Evolutionary conservation across 53 echinoderm and acorn worm species (phyloP), one percentile per base, ranked within the genome.

Genomic region (Holothuria scabra): DNA sequence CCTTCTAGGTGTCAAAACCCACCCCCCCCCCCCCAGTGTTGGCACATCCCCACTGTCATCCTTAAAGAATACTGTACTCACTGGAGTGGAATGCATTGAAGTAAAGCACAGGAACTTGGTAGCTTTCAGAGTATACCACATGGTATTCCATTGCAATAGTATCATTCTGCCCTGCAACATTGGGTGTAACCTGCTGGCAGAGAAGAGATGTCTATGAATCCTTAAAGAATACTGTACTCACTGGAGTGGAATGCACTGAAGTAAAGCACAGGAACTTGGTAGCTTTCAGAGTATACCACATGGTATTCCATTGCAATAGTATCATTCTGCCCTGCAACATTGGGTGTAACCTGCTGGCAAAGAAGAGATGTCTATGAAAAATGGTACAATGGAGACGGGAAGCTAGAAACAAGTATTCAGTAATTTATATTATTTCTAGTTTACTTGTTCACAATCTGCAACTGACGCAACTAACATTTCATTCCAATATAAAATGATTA

Each of bases 11-110:
- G 35, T 35, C 6, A 6, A 6, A 35, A 35, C 6, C 35, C 35
- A 4, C 35, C 35, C 35, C 35, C 35, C 35, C 35, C 41, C 41
- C 7, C 41, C 6, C 41, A 41, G 41, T 41, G 41, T 5, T 2
- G 41, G 41, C 35, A 41, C 41, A 41, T 41, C 41, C 41, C 41
- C 10, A 10, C 10, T 41, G 41, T 16, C 3, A 1, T 52, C 52
- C 18, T 16, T 52, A 1, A 48, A 48, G 7, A 4, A 16, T 1
- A 52, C 41, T 41, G 41, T 41, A 41, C 85, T 35, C 55, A 89
- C 95, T 89, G 89, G 63, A 29, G 56, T 94, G 86, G 58, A 86
- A 90, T 19, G 95, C 95, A 59, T 89, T 92, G 65, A 94, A 94
- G 84, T 92, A 94, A 23, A 94, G 82, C 46, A 92, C 83, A 37